These are phyloP conservation scores for Blomia tropicalis DNA, from an alignment of 2,888 invertebrate genomes.

Conservation along the genomic window DNA sequence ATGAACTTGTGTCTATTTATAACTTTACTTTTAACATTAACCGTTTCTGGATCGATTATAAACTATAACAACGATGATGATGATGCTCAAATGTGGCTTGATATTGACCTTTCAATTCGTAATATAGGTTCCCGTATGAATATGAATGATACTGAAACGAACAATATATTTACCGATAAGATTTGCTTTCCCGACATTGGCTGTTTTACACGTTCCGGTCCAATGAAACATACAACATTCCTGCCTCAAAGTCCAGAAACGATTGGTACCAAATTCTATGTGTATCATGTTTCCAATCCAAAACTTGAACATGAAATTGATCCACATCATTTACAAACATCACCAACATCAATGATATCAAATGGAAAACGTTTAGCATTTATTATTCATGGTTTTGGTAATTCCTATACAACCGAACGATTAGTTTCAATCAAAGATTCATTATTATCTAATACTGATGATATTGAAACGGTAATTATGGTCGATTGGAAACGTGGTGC, in stretches of 20 bases:
- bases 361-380: neutral
- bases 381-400: slow-evolving; percentile 16
- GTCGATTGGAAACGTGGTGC: slow-evolving; percentile 19
- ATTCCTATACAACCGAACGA: neutral
- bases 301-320: neutral
- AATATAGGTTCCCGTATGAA: no score
- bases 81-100: no score
- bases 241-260: slow-evolving; percentile 4
- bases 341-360: neutral
- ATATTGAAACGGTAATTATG: slow-evolving; percentile 7
- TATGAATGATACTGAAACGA: no score
- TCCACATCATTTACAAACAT: neutral
- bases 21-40: no score
- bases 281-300: neutral
- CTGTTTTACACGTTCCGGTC: slow-evolving; percentile 1
- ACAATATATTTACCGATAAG: neutral
- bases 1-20: no score
- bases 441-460: neutral
- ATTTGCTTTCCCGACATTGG: slow-evolving; percentile 13
- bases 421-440: neutral
- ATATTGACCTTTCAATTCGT: no score
- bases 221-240: neutral
- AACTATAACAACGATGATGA: no score
- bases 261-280: slow-evolving; percentile 1
- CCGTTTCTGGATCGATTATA: no score